Percentiles rank a stretch among this genome's conserved stretches.
These are phyloP conservation scores for Listrodromus nycthemerus DNA, from an alignment of 2,888 invertebrate species.

Conservation along the genomic window DNA sequence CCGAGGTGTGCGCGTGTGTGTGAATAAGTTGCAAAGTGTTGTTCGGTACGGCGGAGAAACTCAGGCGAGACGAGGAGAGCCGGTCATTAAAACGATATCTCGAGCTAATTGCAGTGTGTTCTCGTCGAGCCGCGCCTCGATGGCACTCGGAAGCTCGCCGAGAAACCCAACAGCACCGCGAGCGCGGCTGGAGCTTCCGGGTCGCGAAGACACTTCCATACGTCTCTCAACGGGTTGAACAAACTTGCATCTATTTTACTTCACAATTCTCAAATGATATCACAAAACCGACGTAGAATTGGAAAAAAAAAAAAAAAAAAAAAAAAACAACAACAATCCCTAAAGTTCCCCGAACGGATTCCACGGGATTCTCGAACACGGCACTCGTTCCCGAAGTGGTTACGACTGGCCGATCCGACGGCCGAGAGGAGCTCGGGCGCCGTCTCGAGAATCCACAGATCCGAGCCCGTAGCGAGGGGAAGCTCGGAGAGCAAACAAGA, in stretches of 20 bases:
- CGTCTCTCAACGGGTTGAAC: background rate
- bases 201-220: slow-evolving; percentile 24
- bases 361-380: background rate
- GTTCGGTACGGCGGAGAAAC: slow-evolving; percentile 37
- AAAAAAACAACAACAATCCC: background rate
- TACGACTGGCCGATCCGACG: slow-evolving; percentile 29
- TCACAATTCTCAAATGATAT: background rate
- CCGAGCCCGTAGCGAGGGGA: too few relatives aligned
- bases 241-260: background rate
- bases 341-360: slow-evolving; percentile 23
- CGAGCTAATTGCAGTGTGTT: slow-evolving; percentile 63
- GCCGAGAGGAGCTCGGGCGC: slow-evolving; percentile 20
- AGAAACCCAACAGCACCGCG: slow-evolving; percentile 28
- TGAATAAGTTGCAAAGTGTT: slow-evolving; percentile 33
- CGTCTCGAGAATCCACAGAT: slow-evolving; percentile 16
- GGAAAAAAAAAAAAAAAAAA: too few relatives aligned
- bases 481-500: slow-evolving; percentile 32
- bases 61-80: slow-evolving; percentile 5
- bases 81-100: slow-evolving; percentile 65
- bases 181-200: slow-evolving; percentile 40
- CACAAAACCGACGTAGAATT: background rate
- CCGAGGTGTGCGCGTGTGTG: background rate
- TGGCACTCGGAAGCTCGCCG: slow-evolving; percentile 51
- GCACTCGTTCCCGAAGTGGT: slow-evolving; percentile 40
- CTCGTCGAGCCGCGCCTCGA: slow-evolving; percentile 55